phyloP scores from a whole-genome alignment of 2,113 vertebrate genomes.

The Xiphias gladius region DNA sequence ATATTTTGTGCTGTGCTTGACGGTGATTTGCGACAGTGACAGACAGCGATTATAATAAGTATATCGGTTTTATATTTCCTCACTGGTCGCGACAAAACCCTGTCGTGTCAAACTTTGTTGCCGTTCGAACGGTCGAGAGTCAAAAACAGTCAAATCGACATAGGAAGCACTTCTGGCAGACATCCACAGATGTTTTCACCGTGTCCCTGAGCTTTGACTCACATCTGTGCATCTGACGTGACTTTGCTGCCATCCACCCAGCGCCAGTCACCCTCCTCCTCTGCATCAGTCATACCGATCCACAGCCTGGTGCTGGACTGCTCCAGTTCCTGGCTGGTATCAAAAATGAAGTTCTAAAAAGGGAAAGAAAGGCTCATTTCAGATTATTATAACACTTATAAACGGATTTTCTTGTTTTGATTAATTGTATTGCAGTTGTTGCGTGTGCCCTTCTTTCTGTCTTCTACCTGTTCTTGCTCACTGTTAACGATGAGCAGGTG shows the following conservation, averaged over 20 bases:
- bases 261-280: constrained; percentile 53
- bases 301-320: constrained; percentile 34
- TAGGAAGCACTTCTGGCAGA: no score
- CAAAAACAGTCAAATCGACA: no score
- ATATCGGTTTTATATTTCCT: no score
- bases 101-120: no score
- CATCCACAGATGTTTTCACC: background rate
- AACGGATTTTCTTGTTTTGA: no score
- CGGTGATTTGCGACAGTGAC: no score
- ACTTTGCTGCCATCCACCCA: constrained; percentile 61
- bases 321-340: background rate
- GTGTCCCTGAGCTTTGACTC: constrained; percentile 33
- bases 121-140: no score
- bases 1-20: no score
- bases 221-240: constrained; percentile 44
- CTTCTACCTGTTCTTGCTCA: constrained; percentile 49
- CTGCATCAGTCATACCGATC: constrained; percentile 58
- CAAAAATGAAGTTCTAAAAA: constrained; percentile 44
- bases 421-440: rapidly evolving
- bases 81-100: no score
- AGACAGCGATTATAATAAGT: no score
- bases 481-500: constrained; percentile 60
- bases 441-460: background rate
- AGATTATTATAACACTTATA: background rate
- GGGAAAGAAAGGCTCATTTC: background rate